These are phyloP conservation scores for Heliconius nattereri DNA, from an alignment of 1,140 invertebrate genomes.

Conservation along the genomic window DNA sequence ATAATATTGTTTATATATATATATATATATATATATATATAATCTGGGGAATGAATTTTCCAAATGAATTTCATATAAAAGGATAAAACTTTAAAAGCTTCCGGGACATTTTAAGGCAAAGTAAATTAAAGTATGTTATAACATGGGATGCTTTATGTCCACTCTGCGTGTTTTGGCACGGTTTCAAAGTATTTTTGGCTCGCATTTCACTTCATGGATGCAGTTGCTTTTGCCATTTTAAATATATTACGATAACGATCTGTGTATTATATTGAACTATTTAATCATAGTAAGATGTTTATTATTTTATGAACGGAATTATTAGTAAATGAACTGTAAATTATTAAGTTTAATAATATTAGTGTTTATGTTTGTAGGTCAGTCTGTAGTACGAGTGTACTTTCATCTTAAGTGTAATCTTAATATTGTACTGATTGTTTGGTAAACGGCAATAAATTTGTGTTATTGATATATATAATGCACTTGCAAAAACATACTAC, in stretches of 20 bases:
- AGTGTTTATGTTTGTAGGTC: neutral
- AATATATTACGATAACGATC: constrained; percentile 54
- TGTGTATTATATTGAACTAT: constrained; percentile 28
- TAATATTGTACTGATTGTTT: no score
- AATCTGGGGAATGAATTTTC: neutral
- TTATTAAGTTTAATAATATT: neutral
- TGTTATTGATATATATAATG: no score
- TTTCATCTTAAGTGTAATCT: no score
- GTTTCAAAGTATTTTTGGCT: constrained; percentile 78
- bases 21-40: no score
- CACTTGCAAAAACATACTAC: no score
- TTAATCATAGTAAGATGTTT: neutral
- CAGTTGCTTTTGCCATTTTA: constrained; percentile 54
- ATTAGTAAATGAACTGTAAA: neutral
- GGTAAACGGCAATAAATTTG: no score
- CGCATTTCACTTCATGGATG: constrained; percentile 70
- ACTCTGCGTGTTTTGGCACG: constrained; percentile 70
- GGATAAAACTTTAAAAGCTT: constrained; percentile 12
- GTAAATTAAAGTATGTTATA: constrained; percentile 46
- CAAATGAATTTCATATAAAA: neutral
- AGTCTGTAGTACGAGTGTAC: no score
- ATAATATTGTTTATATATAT: neutral
- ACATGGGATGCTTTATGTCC: constrained; percentile 59
- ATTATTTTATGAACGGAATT: constrained; percentile 18
- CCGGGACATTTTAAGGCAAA: constrained; percentile 10